phyloP scores from a whole-genome alignment of 2,888 invertebrate genomes.

The Ormia ochracea region DNA sequence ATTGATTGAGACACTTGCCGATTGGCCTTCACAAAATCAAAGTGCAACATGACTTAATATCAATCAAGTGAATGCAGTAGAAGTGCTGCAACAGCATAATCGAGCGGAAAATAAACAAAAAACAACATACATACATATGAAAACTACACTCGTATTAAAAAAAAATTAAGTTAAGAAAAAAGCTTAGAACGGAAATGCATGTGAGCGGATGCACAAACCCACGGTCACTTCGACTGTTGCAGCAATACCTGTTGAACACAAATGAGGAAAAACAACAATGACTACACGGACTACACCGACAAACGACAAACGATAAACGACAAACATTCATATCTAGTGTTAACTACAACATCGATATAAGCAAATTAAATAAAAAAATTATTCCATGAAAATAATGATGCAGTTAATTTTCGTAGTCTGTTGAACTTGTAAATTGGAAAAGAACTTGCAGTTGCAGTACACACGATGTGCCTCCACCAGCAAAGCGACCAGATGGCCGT shows the following conservation, averaged over 20 bases:
- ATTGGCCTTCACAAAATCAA: conserved; percentile 44
- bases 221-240: conserved; percentile 55
- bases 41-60: conserved; percentile 47
- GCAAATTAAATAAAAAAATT: neutral
- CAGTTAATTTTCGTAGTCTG: conserved; percentile 43
- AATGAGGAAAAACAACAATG: conserved; percentile 10
- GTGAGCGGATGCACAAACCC: conserved; percentile 71
- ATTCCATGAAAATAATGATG: conserved; percentile 8
- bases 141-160: conserved; percentile 5
- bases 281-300: no score
- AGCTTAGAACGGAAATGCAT: conserved; percentile 66
- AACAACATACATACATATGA: conserved; percentile 8
- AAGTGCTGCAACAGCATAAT: conserved; percentile 26
- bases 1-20: conserved; percentile 9
- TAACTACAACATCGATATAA: neutral
- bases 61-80: neutral
- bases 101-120: conserved; percentile 4
- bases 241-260: conserved; percentile 43
- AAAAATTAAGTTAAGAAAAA: neutral
- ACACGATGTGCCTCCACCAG: neutral
- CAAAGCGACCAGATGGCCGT: conserved; percentile 13
- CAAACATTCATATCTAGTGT: neutral
- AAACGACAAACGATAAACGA: no score
- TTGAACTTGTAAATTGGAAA: conserved; percentile 57
- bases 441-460: conserved; percentile 20